Evolutionary conservation across 1,140 invertebrate species (phyloP), one percentile per base, ranked within the genome.

Genomic region (Drosophila nigrodunni): DNA sequence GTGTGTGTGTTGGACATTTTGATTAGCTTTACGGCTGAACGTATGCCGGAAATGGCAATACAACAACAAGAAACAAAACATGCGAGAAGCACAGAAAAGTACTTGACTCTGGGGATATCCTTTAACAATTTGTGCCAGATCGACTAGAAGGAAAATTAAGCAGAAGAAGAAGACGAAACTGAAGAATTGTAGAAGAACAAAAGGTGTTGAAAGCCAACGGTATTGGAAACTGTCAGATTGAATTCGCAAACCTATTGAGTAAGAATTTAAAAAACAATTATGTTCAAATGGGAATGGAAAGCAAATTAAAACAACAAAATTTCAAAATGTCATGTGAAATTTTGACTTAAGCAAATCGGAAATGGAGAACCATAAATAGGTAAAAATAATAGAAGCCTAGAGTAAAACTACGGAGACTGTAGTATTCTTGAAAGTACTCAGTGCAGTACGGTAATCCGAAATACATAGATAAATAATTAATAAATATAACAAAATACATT

Each of bases 11-110:
- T 72, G 72, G 82, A 86, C 79, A 86, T 82, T 87, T 87, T 86
- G 82, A 86, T 86, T 86, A 87, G 82, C 82, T 87, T 77, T 79
- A 80, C 86, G 76, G 55, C 75, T 82, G 78, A 67, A 65, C 74
- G 65, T 76, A 77, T 78, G 55, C 78, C 78, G 79, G 79, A 86
- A 76, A 78, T 71, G 70, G 77, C 69, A 74, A 61, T 54, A 57
- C 61, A 66, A 55, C 69, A 68, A 46, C 37, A 52, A 50, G 10
- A 50, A 43, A 30, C 47, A 50, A 52, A 39, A 43, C 54, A 44
- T 2, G 34, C 54, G 67, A 62, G 43, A 70, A 50, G 55, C 49
- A 76, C n/a, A 15, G 25, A 30, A 60, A 74, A 54, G 10, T 55
- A 54, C 64, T 73, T 68, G 71, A 69, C 65, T 61, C 34, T 54